Evolutionary conservation across 1,140 invertebrate species (phyloP).

Genomic region (Leptestheria dahalacensis): DNA sequence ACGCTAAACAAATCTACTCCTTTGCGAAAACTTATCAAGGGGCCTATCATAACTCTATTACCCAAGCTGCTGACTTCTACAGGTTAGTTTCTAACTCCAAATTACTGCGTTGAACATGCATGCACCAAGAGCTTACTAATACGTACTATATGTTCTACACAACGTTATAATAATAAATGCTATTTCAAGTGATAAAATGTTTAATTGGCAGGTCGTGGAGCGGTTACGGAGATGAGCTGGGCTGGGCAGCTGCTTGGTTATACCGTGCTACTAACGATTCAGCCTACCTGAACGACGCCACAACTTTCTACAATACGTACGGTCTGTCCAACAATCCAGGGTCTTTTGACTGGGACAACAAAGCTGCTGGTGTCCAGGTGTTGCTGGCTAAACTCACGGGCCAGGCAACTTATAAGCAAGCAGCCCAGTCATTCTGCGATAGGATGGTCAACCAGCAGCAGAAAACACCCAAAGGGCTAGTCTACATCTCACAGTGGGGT

Average conservation of each 20-base stretch:
- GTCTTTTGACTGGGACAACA: constrained; percentile 11
- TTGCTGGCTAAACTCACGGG: constrained; percentile 23
- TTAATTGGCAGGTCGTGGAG: constrained; percentile 24
- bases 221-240: constrained; percentile 25
- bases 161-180: no score
- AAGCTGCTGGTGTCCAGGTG: constrained; percentile 12
- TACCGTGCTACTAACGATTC: constrained; percentile 23
- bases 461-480: constrained; percentile 22
- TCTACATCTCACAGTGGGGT: constrained; percentile 24
- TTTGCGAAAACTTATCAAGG: constrained; percentile 29
- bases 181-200: neutral
- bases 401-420: constrained; percentile 12
- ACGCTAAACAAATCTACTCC: constrained; percentile 28
- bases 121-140: neutral
- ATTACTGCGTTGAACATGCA: neutral
- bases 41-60: constrained; percentile 28
- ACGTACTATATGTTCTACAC: no score
- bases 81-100: constrained; percentile 19
- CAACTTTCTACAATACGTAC: constrained; percentile 4
- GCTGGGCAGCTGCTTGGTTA: constrained; percentile 27
- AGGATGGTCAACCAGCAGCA: constrained; percentile 16
- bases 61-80: constrained; percentile 26
- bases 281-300: constrained; percentile 11
- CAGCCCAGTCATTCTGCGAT: constrained; percentile 19
- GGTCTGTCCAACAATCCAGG: neutral